Evolutionary conservation across 2,797 vertebrate species (phyloP).

Genomic region (Pseudochirops cupreus): DNA sequence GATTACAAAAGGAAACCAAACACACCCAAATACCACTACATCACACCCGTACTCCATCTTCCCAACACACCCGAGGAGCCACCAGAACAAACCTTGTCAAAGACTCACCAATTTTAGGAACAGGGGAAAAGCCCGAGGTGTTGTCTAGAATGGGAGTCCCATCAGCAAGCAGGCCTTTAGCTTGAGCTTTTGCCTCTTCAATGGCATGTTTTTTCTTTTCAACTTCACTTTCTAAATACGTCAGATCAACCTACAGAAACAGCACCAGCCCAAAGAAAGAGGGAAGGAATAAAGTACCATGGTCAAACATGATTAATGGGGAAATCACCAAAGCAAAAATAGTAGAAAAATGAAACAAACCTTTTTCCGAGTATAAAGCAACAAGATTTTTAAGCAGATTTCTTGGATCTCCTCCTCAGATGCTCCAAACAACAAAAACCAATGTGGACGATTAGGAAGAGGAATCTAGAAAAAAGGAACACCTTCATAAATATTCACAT

Average conservation of each 20-base stretch:
- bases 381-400: constrained; percentile 89
- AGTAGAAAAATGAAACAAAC: constrained; percentile 70
- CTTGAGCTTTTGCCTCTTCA: constrained; percentile 96
- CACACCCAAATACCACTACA: background rate
- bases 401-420: constrained; percentile 90
- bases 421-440: constrained; percentile 91
- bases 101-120: constrained; percentile 86
- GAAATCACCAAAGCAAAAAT: rapidly evolving
- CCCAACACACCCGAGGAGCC: background rate
- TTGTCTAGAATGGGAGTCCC: constrained; percentile 83
- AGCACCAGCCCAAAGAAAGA: background rate
- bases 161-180: constrained; percentile 90
- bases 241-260: constrained; percentile 83
- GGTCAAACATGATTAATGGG: background rate
- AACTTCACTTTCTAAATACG: constrained; percentile 92
- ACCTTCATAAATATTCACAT: rapidly evolving
- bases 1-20: background rate
- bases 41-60: background rate
- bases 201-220: constrained; percentile 94
- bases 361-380: constrained; percentile 89
- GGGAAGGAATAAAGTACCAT: background rate
- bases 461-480: constrained; percentile 86
- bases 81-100: no score
- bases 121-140: constrained; percentile 87
- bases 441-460: constrained; percentile 90